phyloP scores from a whole-genome alignment of 37 sponge, comb jelly and placozoan genomes.

The Crambe crambe region DNA sequence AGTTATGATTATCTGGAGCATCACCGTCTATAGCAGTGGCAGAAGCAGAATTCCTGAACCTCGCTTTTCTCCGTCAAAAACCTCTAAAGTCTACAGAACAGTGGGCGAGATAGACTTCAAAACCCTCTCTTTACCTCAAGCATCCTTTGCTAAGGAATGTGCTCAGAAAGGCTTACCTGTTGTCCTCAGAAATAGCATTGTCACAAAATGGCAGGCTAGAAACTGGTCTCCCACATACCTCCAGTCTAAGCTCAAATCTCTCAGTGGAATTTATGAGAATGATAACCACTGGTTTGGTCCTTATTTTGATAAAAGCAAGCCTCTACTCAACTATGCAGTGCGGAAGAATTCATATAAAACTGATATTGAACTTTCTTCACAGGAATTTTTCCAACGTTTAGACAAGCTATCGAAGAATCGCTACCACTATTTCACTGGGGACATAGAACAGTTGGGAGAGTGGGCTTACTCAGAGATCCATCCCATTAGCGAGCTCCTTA shows the following conservation, averaged over 20 bases:
- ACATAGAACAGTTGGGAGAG: constrained; percentile 74
- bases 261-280: constrained; percentile 79
- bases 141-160: constrained; percentile 50
- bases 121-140: constrained; percentile 4
- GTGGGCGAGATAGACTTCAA: not conserved
- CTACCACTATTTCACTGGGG: constrained; percentile 80
- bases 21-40: not conserved
- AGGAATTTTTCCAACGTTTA: constrained; percentile 65
- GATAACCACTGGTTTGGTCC: constrained; percentile 93
- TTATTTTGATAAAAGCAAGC: constrained; percentile 81
- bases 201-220: constrained; percentile 65
- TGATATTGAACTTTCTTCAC: constrained; percentile 22
- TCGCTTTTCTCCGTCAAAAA: not conserved
- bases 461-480: constrained; percentile 82
- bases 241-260: constrained; percentile 17
- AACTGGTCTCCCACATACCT: constrained; percentile 78
- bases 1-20: not conserved
- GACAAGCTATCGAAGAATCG: constrained; percentile 23
- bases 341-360: constrained; percentile 61
- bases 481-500: constrained; percentile 72
- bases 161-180: constrained; percentile 45
- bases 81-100: not conserved
- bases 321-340: constrained; percentile 35
- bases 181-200: constrained; percentile 72
- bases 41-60: not conserved